Percentiles rank a stretch among this genome's conserved stretches.
Conservation (phyloP, 23 tunicate species). For the Trididemnum nubilum region DNA sequence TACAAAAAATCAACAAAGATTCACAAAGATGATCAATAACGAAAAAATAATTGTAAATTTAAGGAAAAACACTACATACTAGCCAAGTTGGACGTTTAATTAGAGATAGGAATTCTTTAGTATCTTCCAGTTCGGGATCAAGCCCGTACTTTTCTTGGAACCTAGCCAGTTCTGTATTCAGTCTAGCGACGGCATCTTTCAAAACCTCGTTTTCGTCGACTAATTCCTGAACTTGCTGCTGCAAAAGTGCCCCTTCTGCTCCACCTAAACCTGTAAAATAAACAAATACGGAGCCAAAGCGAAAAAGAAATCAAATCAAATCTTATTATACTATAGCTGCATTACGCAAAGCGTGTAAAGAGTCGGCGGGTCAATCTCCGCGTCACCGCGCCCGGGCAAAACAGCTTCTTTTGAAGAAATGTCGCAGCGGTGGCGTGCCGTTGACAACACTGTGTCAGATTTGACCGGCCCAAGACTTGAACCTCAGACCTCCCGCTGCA, state of each 20-base stretch:
- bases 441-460: neutral
- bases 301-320: too few species aligned
- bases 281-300: too few species aligned
- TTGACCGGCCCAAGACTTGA: neutral
- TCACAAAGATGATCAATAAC: too few species aligned
- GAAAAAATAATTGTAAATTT: too few species aligned
- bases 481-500: constrained; percentile 1
- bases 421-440: constrained; percentile 1
- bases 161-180: constrained; percentile 53
- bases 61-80: constrained; percentile 32
- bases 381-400: neutral
- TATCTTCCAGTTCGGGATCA: constrained; percentile 22
- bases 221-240: constrained; percentile 59
- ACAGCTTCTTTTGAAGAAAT: neutral
- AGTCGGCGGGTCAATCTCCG: neutral
- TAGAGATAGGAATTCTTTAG: constrained; percentile 1
- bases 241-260: constrained; percentile 46
- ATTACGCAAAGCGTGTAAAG: neutral
- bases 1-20: too few species aligned
- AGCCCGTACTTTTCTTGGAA: constrained; percentile 69
- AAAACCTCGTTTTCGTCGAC: constrained; percentile 70
- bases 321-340: neutral
- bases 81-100: constrained; percentile 45
- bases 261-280: constrained; percentile 34
- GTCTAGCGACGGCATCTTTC: constrained; percentile 51